Evolutionary conservation across 2,113 vertebrate genomes (phyloP), one percentile per base, ranked within the genome.

Genomic region (Phalacrocorax carbo): DNA sequence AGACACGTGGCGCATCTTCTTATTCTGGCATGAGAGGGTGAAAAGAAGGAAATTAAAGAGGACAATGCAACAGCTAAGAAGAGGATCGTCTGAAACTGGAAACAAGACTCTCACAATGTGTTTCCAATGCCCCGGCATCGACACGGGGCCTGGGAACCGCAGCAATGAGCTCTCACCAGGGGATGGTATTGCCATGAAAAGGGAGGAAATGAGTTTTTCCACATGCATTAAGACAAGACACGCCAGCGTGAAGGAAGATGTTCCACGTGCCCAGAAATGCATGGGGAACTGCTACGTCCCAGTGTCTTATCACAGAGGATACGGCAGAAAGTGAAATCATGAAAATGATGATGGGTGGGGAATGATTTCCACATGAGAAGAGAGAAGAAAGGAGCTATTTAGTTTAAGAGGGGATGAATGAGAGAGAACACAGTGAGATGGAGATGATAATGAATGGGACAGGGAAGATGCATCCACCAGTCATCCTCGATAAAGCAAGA

Each of bases 301-400:
- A 0, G 5, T 58, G 86, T 66, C 86, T 94, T 60, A 77, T 90
- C 88, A 66, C 86, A 90, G 66, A 49, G 88, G 54, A 73, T 30
- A 40, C 8, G 30, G 88, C 86, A 94, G 76, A 93, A 88, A 86
- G 93, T 32, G 88, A 92, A 95, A 94, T 95, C 23, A 66, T 88
- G 95, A 88, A 86, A 94, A 94, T 90, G 91, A 88, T 95, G 93
- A 95, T 92, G 93, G 95, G 83, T 95, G 91, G 95, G 77, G 94
- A 95, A 75, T 0, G 0, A 72, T 95, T 97, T 97, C 96, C 96
- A 95, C 96, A 90, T 95, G 95, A 96, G 91, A 68, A 95, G 96
- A 97, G 95, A 94, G 86, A 52, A 93, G 86, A 94, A 97, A 94
- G 80, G 80, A 94, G 91, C 86, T 95, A 95, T 97, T 97, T 96